Conservation (phyloP, 2,113 vertebrate genomes). For the Carollia perspicillata region DNA sequence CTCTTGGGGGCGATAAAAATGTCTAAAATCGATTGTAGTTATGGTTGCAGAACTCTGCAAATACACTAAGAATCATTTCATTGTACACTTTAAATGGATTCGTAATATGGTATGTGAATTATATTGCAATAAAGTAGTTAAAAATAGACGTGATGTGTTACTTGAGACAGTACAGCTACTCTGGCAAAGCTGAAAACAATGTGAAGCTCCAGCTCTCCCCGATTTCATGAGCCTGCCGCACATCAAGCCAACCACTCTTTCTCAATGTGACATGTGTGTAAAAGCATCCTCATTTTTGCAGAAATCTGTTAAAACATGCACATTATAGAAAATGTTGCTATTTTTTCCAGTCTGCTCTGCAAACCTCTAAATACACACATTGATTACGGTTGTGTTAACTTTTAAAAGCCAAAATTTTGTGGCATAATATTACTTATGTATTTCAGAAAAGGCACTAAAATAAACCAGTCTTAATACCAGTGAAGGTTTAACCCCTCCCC, state of each 20-base stretch:
- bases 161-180: not conserved
- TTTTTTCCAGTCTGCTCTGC: not conserved
- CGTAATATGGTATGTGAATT: not conserved
- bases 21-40: not conserved
- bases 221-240: not conserved
- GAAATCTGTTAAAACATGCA: not conserved
- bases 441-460: not conserved
- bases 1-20: not conserved
- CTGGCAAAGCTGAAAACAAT: not conserved
- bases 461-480: not conserved
- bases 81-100: not conserved
- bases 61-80: not conserved
- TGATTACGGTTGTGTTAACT: not conserved
- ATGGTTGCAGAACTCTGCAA: not conserved
- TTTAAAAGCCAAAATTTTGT: slow-evolving; percentile 10
- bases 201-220: not conserved
- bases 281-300: slow-evolving; percentile 10
- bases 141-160: not conserved
- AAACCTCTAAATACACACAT: not conserved
- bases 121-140: not conserved
- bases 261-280: not conserved
- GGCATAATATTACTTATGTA: not conserved
- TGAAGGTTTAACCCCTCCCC: not conserved
- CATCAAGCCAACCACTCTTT: not conserved
- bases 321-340: not conserved